Evolutionary conservation across 2,888 invertebrate species (phyloP).

Genomic region (Electrophaes corylata): DNA sequence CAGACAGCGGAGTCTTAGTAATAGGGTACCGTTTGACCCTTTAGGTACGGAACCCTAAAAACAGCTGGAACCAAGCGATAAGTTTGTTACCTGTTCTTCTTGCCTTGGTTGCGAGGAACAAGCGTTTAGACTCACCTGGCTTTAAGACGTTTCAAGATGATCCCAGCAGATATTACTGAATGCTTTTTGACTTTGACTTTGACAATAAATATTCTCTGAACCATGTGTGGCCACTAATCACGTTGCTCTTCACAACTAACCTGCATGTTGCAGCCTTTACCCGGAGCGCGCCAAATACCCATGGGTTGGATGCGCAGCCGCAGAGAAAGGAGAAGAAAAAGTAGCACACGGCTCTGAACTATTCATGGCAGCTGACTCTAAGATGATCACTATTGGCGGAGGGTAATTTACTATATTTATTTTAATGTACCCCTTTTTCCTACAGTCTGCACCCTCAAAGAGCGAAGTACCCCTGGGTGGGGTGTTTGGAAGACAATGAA

Average conservation of each 20-base stretch:
- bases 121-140: too few species aligned
- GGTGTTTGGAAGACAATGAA: conserved; percentile 87
- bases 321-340: conserved; percentile 57
- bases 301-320: conserved; percentile 92
- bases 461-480: conserved; percentile 97
- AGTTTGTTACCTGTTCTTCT: too few species aligned
- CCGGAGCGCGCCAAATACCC: conserved; percentile 96
- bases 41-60: too few species aligned
- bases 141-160: too few species aligned
- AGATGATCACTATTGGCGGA: conserved; percentile 98
- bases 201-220: not conserved
- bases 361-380: conserved; percentile 97
- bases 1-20: too few species aligned
- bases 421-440: conserved; percentile 3
- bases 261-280: conserved; percentile 83
- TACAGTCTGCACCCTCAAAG: conserved; percentile 89
- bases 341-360: conserved; percentile 94
- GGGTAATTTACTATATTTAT: conserved; percentile 86
- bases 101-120: too few species aligned
- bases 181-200: too few species aligned
- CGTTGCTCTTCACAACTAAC: conserved; percentile 35
- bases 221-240: conserved; percentile 9
- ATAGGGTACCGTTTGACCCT: too few species aligned
- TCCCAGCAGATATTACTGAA: too few species aligned
- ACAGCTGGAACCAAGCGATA: too few species aligned